Evolutionary conservation across 2,888 invertebrate genomes (phyloP).

Genomic region (Petrophora chlorosata): DNA sequence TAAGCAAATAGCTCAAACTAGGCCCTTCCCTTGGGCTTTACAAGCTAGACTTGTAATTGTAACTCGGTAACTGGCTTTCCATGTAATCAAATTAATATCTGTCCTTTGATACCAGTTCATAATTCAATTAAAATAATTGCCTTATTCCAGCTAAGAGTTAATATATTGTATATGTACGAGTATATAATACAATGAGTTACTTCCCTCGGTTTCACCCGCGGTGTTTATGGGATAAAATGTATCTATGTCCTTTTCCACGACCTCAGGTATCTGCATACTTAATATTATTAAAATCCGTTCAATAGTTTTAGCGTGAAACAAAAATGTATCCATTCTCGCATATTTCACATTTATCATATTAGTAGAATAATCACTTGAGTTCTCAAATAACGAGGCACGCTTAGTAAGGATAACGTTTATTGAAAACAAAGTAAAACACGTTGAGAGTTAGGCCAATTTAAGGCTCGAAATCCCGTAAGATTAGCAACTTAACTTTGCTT

Average conservation of each 20-base stretch:
- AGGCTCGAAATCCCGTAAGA: neutral
- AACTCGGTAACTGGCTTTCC: slow-evolving; percentile 4
- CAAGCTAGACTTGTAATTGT: slow-evolving; percentile 2
- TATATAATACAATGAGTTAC: too few relatives aligned
- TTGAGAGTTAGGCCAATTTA: slow-evolving; percentile 1
- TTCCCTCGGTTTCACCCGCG: too few relatives aligned
- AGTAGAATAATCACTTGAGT: slow-evolving; percentile 10
- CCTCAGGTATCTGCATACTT: too few relatives aligned
- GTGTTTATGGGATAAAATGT: too few relatives aligned
- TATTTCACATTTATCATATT: too few relatives aligned
- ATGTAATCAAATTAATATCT: slow-evolving; percentile 15
- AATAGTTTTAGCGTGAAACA: too few relatives aligned
- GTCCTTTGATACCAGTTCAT: slow-evolving; percentile 13
- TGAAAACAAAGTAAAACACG: slow-evolving; percentile 13
- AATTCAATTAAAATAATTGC: slow-evolving; percentile 15
- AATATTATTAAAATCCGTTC: too few relatives aligned
- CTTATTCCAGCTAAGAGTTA: slow-evolving; percentile 8
- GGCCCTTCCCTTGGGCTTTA: neutral
- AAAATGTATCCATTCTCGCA: too few relatives aligned
- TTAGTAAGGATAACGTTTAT: slow-evolving; percentile 17
- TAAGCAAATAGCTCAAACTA: neutral
- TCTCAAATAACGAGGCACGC: slow-evolving; percentile 12
- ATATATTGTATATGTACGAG: slow-evolving; percentile 2
- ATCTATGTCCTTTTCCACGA: too few relatives aligned
- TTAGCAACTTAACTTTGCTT: neutral